Evolutionary conservation across 1,140 invertebrate genomes (phyloP), one percentile per base, ranked within the genome.

Genomic region (Octopus sinensis): DNA sequence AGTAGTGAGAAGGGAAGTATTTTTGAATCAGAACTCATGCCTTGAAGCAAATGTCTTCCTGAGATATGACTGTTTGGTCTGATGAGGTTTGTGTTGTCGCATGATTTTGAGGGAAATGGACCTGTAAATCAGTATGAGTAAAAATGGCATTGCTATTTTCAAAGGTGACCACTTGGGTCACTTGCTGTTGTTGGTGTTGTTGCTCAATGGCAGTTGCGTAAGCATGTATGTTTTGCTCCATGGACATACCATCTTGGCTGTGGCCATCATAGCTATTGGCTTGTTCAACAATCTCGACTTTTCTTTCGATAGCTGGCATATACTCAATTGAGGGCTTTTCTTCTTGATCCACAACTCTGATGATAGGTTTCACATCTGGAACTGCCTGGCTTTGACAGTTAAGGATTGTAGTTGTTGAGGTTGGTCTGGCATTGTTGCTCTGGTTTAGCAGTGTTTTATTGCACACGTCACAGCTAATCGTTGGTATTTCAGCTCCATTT

Each of bases 31-130:
- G 56, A 12, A n/a, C 13, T 73, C 68, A 73, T 10, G 68, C 68
- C 30, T 73, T 73, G 13, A 73, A 73, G 68, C 68, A 73, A 73
- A 73, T 73, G 68, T 73, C 68, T 73, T 73, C 68, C 68, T 73
- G 68, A 73, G 68, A 6, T 73, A 73, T 12, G 68, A 73, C 68
- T n/a, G 68, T 73, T 73, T 73, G 68, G 17, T 73, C 68, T 73
- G 68, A 73, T 6, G 68, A 73, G 17, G 68, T 73, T 23, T 73
- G 68, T 73, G 17, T 13, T n/a, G 13, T 23, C 17, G 13, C 68
- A 13, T 73, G 68, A 9, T 23, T 23, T 13, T 73, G 68, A 6
- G 68, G 68, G 30, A n/a, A 73, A 73, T 73, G 68, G 68, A 73
- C 68, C 30, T 73, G 68, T 23, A 73, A 73, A 23, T 73, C 30